Percentiles rank a stretch among this genome's conserved stretches.
phyloP scores from a whole-genome alignment of 2,888 invertebrate genomes.

The Cryptus armator region DNA sequence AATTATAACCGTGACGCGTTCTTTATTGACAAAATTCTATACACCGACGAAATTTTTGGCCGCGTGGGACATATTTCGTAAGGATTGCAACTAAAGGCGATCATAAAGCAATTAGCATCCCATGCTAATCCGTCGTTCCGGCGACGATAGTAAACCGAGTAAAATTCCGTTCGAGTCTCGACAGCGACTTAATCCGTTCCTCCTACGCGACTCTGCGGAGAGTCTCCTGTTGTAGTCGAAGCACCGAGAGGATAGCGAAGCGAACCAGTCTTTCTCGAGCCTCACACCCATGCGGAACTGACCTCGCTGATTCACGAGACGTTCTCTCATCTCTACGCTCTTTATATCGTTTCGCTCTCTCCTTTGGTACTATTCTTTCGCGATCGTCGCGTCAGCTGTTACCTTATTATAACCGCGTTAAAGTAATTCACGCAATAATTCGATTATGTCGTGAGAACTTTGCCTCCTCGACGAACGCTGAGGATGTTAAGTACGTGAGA shows the following conservation, averaged over 20 bases:
- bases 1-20: constrained; percentile 53
- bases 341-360: constrained; percentile 36
- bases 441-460: neutral
- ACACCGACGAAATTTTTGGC: neutral
- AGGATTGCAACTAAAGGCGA: constrained; percentile 26
- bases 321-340: constrained; percentile 54
- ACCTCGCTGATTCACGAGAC: constrained; percentile 70
- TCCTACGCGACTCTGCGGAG: constrained; percentile 60
- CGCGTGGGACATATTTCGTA: neutral
- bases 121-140: constrained; percentile 18
- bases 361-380: neutral
- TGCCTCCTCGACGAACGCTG: neutral
- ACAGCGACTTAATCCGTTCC: constrained; percentile 54
- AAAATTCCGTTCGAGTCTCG: constrained; percentile 53
- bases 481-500: constrained; percentile 19
- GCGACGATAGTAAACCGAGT: constrained; percentile 1
- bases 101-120: constrained; percentile 34
- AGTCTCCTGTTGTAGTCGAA: constrained; percentile 41
- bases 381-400: constrained; percentile 32
- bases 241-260: constrained; percentile 65
- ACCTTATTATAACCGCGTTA: neutral
- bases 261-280: constrained; percentile 73
- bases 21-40: neutral
- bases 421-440: neutral
- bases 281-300: constrained; percentile 74